Evolutionary conservation across 2,797 vertebrate genomes (phyloP), one percentile per base, ranked within the genome.

Genomic region (Chanos chanos): DNA sequence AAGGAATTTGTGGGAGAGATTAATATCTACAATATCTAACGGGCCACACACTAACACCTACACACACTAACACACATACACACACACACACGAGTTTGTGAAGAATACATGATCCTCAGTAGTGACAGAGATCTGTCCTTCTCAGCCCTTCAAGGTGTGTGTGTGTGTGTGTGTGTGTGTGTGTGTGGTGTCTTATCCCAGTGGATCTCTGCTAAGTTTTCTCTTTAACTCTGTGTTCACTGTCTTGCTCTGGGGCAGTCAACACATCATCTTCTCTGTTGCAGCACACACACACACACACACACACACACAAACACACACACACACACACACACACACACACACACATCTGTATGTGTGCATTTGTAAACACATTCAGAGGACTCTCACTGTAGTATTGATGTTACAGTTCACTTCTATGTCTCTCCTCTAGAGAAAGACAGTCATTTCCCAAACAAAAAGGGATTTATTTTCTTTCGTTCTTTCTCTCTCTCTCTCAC

Each of bases 151-250:
- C n/a, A n/a, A n/a, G n/a, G n/a, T n/a, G n/a, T n/a, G n/a, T n/a
- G n/a, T n/a, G n/a, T n/a, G n/a, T n/a, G n/a, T n/a, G n/a, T n/a
- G n/a, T n/a, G n/a, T n/a, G n/a, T n/a, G n/a, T 59, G 66, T 85
- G 81, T 84, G 83, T 85, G 83, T 83, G 85, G 75, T 79, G 83
- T 83, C 86, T 82, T 86, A 84, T 85, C 85, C 83, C 77, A 82
- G 85, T 86, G 84, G 84, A 80, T 81, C 82, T 86, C 75, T 83
- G 72, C 83, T 82, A 86, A 83, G 86, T 86, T 82, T 83, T 81
- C 83, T 84, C 87, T 87, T 80, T 86, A 86, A 82, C 85, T 86
- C 83, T 83, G 82, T 82, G 85, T 83, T 83, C 83, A 85, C 83
- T 83, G 85, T 86, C 85, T 83, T 77, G 87, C 86, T 85, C 76